Evolutionary conservation across 2,888 invertebrate species (phyloP).

Genomic region (Napeogenes inachia): DNA sequence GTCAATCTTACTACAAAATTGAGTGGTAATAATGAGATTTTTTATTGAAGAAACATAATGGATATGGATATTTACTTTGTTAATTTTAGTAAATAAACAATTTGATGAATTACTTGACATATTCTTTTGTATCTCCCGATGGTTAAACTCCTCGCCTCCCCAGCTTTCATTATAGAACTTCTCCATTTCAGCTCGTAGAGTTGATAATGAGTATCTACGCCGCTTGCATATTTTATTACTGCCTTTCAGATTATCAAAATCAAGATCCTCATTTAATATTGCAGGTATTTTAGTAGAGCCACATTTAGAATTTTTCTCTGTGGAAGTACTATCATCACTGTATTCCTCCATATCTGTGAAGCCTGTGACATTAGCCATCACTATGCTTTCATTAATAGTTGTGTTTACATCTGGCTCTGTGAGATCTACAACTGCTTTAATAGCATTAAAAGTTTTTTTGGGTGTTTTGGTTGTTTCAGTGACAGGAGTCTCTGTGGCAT

Average conservation of each 20-base stretch:
- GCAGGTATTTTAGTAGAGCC: constrained; percentile 67
- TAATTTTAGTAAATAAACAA: not conserved
- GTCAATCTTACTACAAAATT: too few species aligned
- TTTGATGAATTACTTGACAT: constrained; percentile 79
- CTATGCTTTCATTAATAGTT: constrained; percentile 55
- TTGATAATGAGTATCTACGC: constrained; percentile 57
- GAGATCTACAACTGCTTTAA: constrained; percentile 48
- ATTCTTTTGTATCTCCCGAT: constrained; percentile 74
- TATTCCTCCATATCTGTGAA: constrained; percentile 45
- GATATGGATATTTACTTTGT: too few species aligned
- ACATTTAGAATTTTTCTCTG: constrained; percentile 43
- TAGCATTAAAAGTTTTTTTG: constrained; percentile 30
- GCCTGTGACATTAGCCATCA: constrained; percentile 66
- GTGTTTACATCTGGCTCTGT: constrained; percentile 41
- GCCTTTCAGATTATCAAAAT: constrained; percentile 68
- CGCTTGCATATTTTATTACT: constrained; percentile 53
- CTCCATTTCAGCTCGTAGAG: constrained; percentile 75
- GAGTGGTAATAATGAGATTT: constrained; percentile 5
- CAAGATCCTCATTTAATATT: constrained; percentile 63
- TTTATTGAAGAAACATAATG: not conserved
- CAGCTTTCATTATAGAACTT: constrained; percentile 82
- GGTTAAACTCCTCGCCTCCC: constrained; percentile 80
- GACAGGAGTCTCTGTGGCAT: constrained; percentile 19
- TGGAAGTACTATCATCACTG: constrained; percentile 16
- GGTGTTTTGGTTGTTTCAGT: constrained; percentile 28